Conservation (phyloP, 2,888 invertebrate species). For the Caenorhabditis sp. region DNA sequence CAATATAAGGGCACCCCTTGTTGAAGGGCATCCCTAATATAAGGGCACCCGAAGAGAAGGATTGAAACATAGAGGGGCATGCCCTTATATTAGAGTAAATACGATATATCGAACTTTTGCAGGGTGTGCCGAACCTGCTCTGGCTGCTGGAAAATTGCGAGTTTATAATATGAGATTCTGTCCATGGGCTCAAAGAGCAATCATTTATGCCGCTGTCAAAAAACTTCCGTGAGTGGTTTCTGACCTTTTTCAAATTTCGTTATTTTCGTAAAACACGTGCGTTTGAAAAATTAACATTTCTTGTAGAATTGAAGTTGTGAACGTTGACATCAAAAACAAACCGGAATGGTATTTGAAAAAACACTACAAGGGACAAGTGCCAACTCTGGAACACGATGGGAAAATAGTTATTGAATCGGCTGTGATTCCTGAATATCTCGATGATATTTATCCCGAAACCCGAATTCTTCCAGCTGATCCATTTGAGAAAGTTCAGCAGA, state of each 20-base stretch:
- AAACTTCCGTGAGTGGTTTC: conserved; percentile 41
- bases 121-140: conserved; percentile 31
- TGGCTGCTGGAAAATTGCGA: conserved; percentile 76
- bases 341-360: conserved; percentile 82
- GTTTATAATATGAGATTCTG: conserved; percentile 86
- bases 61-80: too few species aligned
- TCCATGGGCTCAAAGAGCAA: conserved; percentile 82
- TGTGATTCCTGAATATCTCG: conserved; percentile 82
- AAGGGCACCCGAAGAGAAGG: too few species aligned
- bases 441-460: conserved; percentile 79
- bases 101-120: too few species aligned
- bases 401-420: conserved; percentile 81
- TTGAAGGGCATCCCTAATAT: too few species aligned
- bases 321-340: conserved; percentile 72
- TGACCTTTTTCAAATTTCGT: too few species aligned
- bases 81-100: too few species aligned
- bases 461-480: conserved; percentile 78
- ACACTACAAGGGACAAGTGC: conserved; percentile 77
- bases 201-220: conserved; percentile 78
- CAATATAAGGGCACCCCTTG: too few species aligned
- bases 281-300: neutral
- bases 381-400: conserved; percentile 77
- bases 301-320: conserved; percentile 45
- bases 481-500: conserved; percentile 79
- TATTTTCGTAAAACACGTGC: too few species aligned